Evolutionary conservation across 2,888 invertebrate species (phyloP).

Genomic region (Poecilus cupreus): DNA sequence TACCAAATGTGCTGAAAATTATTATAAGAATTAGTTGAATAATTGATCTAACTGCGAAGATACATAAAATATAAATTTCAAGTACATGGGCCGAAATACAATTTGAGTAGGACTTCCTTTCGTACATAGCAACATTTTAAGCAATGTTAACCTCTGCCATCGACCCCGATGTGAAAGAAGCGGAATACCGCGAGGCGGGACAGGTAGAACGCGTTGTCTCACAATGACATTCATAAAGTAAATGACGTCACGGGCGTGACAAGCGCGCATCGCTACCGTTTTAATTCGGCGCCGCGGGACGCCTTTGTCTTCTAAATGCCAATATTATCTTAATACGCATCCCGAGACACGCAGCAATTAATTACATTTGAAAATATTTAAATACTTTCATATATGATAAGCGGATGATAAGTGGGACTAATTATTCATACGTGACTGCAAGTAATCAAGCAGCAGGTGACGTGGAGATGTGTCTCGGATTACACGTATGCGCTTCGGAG

Average conservation of each 20-base stretch:
- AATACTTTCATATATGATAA: constrained; percentile 52
- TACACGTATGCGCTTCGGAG: constrained; percentile 44
- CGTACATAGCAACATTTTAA: no score
- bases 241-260: constrained; percentile 32
- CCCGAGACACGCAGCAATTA: constrained; percentile 47
- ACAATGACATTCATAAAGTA: constrained; percentile 35
- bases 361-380: constrained; percentile 56
- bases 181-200: not conserved
- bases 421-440: constrained; percentile 54
- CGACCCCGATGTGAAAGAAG: no score
- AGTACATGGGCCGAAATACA: no score
- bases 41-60: no score
- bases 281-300: constrained; percentile 49
- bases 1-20: no score
- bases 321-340: constrained; percentile 55
- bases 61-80: no score
- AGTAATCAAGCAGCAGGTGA: constrained; percentile 47
- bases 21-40: no score
- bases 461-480: constrained; percentile 29
- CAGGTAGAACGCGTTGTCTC: constrained; percentile 10
- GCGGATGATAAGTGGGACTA: constrained; percentile 51
- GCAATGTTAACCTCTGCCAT: no score
- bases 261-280: constrained; percentile 48
- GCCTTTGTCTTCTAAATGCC: constrained; percentile 56
- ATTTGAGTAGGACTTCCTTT: no score